Evolutionary conservation across 2,888 invertebrate genomes (phyloP).

Genomic region (Caenorhabditis wallacei): DNA sequence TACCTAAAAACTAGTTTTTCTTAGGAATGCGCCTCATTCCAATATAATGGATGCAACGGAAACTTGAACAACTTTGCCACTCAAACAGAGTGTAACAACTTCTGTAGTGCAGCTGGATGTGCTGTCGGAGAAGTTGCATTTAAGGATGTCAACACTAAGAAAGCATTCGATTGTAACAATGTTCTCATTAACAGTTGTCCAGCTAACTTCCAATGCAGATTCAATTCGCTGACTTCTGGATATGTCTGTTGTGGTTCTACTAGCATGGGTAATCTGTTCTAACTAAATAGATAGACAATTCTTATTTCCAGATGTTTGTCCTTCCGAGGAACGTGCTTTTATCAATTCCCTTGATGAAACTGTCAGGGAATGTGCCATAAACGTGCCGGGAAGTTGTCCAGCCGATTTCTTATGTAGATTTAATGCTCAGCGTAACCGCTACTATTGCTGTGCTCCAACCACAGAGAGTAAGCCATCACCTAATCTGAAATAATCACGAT

Average conservation of each 20-base stretch:
- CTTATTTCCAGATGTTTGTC: conserved; percentile 73
- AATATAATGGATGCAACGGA: conserved; percentile 80
- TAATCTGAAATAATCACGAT: neutral
- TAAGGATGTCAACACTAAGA: conserved; percentile 79
- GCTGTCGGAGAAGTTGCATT: conserved; percentile 79
- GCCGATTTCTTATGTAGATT: conserved; percentile 80
- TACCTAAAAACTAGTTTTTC: neutral
- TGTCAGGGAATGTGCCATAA: conserved; percentile 79
- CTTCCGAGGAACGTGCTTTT: conserved; percentile 72
- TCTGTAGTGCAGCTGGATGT: conserved; percentile 81
- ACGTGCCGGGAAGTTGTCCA: conserved; percentile 80
- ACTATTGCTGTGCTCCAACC: conserved; percentile 81
- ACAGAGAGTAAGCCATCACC: conserved; percentile 72
- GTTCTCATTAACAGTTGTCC: conserved; percentile 78
- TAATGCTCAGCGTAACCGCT: conserved; percentile 75
- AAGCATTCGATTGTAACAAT: conserved; percentile 72
- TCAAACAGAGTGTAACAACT: conserved; percentile 78
- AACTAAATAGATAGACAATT: neutral
- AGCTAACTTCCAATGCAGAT: conserved; percentile 77
- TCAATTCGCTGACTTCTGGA: conserved; percentile 74
- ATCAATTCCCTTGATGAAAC: conserved; percentile 77
- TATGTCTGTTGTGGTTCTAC: conserved; percentile 81
- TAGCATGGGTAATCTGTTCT: conserved; percentile 67
- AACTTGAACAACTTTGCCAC: conserved; percentile 79
- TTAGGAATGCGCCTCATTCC: conserved; percentile 72